These are phyloP conservation scores for Calyptommatus sinebrachiatus DNA, from an alignment of 2,113 vertebrate species.

Conservation along the genomic window DNA sequence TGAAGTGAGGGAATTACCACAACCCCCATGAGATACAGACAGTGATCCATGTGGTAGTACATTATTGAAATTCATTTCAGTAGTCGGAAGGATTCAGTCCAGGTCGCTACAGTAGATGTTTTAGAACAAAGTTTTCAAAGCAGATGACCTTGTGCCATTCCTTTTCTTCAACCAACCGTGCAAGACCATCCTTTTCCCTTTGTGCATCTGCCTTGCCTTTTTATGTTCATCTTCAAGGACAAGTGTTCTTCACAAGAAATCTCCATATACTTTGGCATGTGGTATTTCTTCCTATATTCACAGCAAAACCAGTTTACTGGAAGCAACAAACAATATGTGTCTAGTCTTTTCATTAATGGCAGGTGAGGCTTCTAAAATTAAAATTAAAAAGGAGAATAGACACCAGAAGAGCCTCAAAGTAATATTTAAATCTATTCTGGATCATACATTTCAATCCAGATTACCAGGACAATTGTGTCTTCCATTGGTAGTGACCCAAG, in stretches of 20 bases:
- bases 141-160: neutral
- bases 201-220: neutral
- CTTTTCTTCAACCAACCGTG: constrained; percentile 10
- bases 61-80: too few relatives aligned
- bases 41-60: neutral
- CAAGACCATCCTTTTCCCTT: neutral
- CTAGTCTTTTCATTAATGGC: neutral
- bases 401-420: neutral
- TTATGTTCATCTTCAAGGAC: constrained; percentile 33
- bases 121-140: constrained; percentile 5
- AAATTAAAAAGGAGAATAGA: constrained; percentile 12
- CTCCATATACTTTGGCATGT: neutral
- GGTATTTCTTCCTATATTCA: constrained; percentile 26
- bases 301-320: neutral
- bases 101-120: neutral
- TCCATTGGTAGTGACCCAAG: neutral
- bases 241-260: constrained; percentile 34
- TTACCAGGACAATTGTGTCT: neutral
- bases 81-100: too few relatives aligned
- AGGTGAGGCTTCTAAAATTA: neutral
- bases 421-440: constrained; percentile 12
- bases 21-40: constrained; percentile 18
- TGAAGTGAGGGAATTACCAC: neutral
- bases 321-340: neutral
- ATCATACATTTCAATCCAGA: constrained; percentile 20